Percentiles rank a stretch among this genome's conserved stretches.
Conservation (phyloP, 92 coral and sea anemone genomes). For the Pocillopora grandis region DNA sequence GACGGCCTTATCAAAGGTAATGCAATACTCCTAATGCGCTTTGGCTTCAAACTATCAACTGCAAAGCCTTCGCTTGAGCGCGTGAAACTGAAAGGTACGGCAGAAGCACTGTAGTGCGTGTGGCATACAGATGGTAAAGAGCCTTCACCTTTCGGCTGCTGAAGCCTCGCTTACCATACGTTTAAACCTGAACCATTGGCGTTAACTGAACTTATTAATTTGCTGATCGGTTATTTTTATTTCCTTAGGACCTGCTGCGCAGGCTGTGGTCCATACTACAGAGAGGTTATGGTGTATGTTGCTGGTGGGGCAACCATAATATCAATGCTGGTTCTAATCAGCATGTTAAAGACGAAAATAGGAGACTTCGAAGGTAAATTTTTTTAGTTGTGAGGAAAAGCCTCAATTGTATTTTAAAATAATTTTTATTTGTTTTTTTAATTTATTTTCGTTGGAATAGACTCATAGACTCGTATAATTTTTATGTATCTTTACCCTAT, state of each 20-base stretch:
- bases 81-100: too few species aligned
- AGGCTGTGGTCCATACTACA: constrained; percentile 67
- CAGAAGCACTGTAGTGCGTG: too few species aligned
- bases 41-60: too few species aligned
- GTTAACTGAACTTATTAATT: neutral
- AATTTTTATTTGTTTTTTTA: neutral
- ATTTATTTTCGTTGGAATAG: neutral
- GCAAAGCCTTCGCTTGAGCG: too few species aligned
- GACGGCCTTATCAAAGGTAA: too few species aligned
- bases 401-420: neutral
- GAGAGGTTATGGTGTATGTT: constrained; percentile 77
- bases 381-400: neutral
- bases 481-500: too few species aligned
- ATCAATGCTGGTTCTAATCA: constrained; percentile 65
- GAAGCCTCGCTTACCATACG: too few species aligned
- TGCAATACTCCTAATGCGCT: too few species aligned
- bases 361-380: constrained; percentile 41
- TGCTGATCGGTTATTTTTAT: neutral
- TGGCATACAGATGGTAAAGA: too few species aligned
- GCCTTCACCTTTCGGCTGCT: too few species aligned
- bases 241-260: constrained; percentile 46
- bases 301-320: constrained; percentile 86
- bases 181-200: too few species aligned
- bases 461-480: too few species aligned
- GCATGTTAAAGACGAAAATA: constrained; percentile 61